Percentiles rank a stretch among this genome's conserved stretches.
Conservation (phyloP, 2,113 vertebrate species). For the Bufo bufo region DNA sequence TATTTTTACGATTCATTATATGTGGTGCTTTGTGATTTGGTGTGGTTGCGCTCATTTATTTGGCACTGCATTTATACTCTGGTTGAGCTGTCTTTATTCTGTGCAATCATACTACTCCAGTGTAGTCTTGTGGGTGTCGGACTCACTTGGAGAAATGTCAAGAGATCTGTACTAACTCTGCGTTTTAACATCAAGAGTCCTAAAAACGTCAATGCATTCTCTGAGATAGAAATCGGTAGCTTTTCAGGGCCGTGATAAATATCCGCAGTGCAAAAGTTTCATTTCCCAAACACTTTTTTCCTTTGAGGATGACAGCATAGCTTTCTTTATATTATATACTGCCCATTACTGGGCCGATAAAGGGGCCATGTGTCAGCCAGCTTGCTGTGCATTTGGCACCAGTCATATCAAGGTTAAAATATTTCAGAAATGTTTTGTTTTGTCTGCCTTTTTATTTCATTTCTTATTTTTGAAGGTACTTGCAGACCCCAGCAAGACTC, state of each 20-base stretch:
- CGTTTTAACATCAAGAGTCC: slow-evolving; percentile 21
- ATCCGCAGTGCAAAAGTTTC: neutral
- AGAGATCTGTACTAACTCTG: neutral
- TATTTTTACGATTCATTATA: no score
- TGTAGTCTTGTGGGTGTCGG: neutral
- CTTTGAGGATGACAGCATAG: slow-evolving; percentile 30
- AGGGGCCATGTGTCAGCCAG: neutral
- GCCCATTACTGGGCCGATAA: slow-evolving; percentile 13
- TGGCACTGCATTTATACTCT: no score
- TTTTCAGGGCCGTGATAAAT: slow-evolving; percentile 26
- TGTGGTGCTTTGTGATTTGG: no score
- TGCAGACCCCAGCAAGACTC: neutral
- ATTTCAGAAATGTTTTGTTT: slow-evolving; percentile 34
- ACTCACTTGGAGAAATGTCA: slow-evolving; percentile 26
- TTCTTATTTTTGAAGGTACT: neutral
- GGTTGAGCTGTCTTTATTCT: no score
- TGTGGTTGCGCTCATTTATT: no score
- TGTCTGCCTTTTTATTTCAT: neutral
- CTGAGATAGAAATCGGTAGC: slow-evolving; percentile 18
- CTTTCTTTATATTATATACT: slow-evolving; percentile 23
- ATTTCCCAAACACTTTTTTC: neutral
- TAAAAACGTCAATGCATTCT: slow-evolving; percentile 29
- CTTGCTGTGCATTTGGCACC: slow-evolving; percentile 26
- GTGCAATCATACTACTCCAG: no score
- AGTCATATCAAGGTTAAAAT: slow-evolving; percentile 35